A percentile compares a stretch with the other conserved stretches of the same genome.
These are phyloP conservation scores for Numenius arquata DNA, from an alignment of 2,113 vertebrate genomes.

Conservation along the genomic window DNA sequence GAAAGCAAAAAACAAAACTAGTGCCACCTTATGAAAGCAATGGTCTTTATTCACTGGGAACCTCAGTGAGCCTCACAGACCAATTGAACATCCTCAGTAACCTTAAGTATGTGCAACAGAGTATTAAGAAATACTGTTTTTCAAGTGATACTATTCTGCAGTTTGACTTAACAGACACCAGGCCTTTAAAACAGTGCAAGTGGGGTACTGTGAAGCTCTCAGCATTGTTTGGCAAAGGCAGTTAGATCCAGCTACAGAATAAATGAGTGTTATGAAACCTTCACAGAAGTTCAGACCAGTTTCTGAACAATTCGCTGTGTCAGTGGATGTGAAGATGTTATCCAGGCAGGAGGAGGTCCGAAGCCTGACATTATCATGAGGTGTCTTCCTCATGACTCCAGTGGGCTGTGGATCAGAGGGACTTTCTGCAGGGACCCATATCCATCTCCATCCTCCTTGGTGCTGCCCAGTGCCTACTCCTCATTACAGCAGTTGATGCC, in stretches of 20 bases:
- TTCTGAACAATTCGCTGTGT: not conserved
- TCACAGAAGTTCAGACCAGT: not conserved
- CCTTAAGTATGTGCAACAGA: not conserved
- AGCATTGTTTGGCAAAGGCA: not conserved
- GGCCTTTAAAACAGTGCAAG: not conserved
- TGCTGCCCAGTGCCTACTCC: not conserved
- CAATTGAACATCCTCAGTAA: not conserved
- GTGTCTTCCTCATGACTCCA: not conserved
- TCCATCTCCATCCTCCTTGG: not conserved
- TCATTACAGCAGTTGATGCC: fast-evolving
- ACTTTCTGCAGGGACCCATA: not conserved
- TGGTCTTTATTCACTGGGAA: not conserved
- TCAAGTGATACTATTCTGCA: not conserved
- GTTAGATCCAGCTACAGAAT: not conserved
- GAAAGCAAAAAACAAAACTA: not conserved
- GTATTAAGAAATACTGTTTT: not conserved
- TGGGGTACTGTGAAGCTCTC: not conserved
- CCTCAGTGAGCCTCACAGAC: not conserved
- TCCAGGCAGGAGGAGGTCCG: fast-evolving
- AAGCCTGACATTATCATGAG: not conserved
- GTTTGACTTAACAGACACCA: not conserved
- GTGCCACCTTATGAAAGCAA: not conserved
- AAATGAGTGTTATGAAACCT: not conserved
- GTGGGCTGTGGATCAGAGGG: not conserved
- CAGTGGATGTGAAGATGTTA: not conserved